These are phyloP conservation scores for Coryphaenoides rupestris DNA, from an alignment of 2,113 vertebrate genomes.

Conservation along the genomic window DNA sequence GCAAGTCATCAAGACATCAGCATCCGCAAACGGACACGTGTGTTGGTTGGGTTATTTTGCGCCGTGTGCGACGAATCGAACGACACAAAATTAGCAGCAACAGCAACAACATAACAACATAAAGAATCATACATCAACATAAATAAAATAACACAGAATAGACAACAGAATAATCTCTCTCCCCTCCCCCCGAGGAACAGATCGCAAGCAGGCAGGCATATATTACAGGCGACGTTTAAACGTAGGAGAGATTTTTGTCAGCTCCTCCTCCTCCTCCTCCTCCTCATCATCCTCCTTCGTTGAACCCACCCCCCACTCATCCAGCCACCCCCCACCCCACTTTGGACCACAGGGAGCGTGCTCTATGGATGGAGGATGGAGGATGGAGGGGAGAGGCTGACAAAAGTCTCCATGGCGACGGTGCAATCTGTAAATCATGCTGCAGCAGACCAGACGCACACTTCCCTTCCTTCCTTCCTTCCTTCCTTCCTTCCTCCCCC, in stretches of 20 bases:
- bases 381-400: slow-evolving; percentile 64
- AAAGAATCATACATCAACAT: too few relatives aligned
- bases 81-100: too few relatives aligned
- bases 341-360: slow-evolving; percentile 53
- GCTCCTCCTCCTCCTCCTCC: slow-evolving; percentile 35
- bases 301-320: not conserved
- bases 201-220: slow-evolving; percentile 44
- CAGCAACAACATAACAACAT: slow-evolving; percentile 6
- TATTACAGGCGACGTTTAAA: slow-evolving; percentile 29
- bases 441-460: slow-evolving; percentile 65
- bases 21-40: too few relatives aligned
- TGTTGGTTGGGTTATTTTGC: too few relatives aligned
- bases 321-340: slow-evolving; percentile 23
- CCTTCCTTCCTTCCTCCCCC: slow-evolving; percentile 43
- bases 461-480: slow-evolving; percentile 26
- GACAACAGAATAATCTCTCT: slow-evolving; percentile 38
- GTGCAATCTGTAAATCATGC: slow-evolving; percentile 74
- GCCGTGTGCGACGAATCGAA: too few relatives aligned
- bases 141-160: not conserved
- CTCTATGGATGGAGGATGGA: too few relatives aligned
- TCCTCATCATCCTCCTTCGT: not conserved
- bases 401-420: slow-evolving; percentile 77
- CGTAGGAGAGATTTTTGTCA: slow-evolving; percentile 67
- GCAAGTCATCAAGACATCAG: too few relatives aligned
- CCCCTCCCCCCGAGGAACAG: slow-evolving; percentile 55